phyloP scores from a whole-genome alignment of 2,797 vertebrate genomes.

The Tauraco hartlaubi region DNA sequence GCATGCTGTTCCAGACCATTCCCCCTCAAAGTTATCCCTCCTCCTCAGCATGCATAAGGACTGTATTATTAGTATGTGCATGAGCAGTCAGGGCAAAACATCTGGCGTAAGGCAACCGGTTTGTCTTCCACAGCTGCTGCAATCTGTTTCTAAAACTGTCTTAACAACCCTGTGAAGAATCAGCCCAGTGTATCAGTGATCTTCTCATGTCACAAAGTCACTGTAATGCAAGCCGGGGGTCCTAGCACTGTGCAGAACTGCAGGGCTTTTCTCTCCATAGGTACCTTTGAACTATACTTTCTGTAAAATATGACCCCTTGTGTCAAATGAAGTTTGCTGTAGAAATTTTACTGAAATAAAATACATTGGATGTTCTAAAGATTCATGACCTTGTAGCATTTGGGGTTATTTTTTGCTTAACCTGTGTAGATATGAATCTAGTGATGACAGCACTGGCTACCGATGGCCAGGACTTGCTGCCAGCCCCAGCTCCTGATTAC shows the following conservation, averaged over 20 bases:
- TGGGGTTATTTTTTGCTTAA: neutral
- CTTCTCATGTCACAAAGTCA: neutral
- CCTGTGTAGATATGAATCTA: neutral
- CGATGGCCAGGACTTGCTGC: neutral
- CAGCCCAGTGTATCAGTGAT: neutral
- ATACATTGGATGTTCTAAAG: neutral
- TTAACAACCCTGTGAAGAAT: neutral
- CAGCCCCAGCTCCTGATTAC: neutral
- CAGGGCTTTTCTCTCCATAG: neutral
- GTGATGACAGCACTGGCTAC: neutral
- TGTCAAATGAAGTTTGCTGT: neutral
- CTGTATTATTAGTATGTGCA: neutral
- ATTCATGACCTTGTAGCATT: neutral
- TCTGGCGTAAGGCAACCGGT: neutral
- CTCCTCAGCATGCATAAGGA: neutral
- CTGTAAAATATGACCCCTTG: neutral
- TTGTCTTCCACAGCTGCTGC: neutral
- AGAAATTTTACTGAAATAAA: neutral
- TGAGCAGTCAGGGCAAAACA: slow-evolving; percentile 43
- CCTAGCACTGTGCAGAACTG: neutral
- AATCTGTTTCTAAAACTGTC: neutral
- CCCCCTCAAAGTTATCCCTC: neutral
- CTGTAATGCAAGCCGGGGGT: neutral
- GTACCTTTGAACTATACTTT: neutral
- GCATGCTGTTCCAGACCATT: neutral